Conservation (phyloP, 1,140 invertebrate species). For the Musca domestica region DNA sequence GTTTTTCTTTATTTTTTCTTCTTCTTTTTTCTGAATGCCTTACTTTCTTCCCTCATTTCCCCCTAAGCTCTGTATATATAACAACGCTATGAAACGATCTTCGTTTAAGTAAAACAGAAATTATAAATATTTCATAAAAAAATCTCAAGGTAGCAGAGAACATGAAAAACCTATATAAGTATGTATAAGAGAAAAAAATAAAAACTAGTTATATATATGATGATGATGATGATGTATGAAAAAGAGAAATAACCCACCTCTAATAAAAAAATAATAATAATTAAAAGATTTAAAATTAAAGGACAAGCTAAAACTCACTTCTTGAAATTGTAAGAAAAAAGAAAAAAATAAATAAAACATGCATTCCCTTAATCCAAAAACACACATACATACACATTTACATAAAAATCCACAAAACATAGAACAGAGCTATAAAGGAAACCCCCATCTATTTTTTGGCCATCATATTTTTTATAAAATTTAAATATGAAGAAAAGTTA, state of each 20-base stretch:
- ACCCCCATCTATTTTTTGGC: neutral
- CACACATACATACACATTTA: neutral
- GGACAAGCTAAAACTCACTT: neutral
- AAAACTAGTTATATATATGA: no score
- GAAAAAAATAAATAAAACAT: neutral
- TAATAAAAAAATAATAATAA: conserved; percentile 8
- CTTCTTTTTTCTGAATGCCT: no score
- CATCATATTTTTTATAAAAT: conserved; percentile 7
- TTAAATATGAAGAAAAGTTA: neutral
- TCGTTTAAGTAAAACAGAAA: neutral
- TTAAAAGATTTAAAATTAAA: neutral
- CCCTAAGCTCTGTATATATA: neutral
- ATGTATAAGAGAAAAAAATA: no score
- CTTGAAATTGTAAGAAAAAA: neutral
- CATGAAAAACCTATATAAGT: no score
- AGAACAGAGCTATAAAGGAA: no score
- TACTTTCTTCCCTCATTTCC: no score
- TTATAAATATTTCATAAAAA: neutral
- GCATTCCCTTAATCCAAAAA: neutral
- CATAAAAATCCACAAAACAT: no score
- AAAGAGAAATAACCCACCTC: conserved; percentile 19
- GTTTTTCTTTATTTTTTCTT: no score
- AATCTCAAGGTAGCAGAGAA: neutral
- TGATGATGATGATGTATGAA: neutral
- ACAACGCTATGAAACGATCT: neutral